phyloP scores from a whole-genome alignment of 1,140 invertebrate genomes.

The Danaus plexippus region DNA sequence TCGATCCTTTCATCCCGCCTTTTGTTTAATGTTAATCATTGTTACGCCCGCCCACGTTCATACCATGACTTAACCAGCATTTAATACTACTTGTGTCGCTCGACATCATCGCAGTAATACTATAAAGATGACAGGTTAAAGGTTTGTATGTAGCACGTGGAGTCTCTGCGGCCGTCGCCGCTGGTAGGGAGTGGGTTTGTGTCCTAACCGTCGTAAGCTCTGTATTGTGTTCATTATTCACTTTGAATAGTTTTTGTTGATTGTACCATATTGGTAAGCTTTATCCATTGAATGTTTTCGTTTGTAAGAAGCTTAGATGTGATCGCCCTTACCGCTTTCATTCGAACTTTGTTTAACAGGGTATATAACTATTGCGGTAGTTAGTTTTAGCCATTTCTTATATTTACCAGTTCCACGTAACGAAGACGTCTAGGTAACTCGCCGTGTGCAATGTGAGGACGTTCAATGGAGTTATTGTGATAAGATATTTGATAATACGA shows the following conservation, averaged over 20 bases:
- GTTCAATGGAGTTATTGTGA: conserved; percentile 27
- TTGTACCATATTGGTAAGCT: conserved; percentile 33
- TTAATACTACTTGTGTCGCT: too few relatives aligned
- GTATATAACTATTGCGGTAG: too few relatives aligned
- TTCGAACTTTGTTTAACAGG: too few relatives aligned
- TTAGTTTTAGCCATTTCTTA: too few relatives aligned
- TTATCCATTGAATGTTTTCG: conserved; percentile 27
- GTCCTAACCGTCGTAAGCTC: not conserved
- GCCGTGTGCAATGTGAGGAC: conserved; percentile 7
- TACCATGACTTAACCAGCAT: too few relatives aligned
- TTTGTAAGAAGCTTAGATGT: conserved; percentile 6
- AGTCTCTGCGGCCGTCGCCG: too few relatives aligned
- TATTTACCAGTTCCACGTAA: too few relatives aligned
- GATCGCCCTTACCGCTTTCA: not conserved
- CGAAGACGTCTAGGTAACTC: too few relatives aligned
- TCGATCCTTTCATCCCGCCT: conserved; percentile 25
- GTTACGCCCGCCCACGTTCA: too few relatives aligned
- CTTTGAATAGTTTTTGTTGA: conserved; percentile 27
- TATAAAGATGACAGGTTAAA: too few relatives aligned
- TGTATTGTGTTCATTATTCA: conserved; percentile 35
- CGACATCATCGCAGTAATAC: too few relatives aligned
- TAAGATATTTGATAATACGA: conserved; percentile 19
- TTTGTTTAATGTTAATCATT: conserved; percentile 7
- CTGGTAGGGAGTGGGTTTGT: not conserved
- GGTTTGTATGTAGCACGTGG: too few relatives aligned